Evolutionary conservation across 2,888 invertebrate genomes (phyloP).

Genomic region (Zaprionus obscuricornis): DNA sequence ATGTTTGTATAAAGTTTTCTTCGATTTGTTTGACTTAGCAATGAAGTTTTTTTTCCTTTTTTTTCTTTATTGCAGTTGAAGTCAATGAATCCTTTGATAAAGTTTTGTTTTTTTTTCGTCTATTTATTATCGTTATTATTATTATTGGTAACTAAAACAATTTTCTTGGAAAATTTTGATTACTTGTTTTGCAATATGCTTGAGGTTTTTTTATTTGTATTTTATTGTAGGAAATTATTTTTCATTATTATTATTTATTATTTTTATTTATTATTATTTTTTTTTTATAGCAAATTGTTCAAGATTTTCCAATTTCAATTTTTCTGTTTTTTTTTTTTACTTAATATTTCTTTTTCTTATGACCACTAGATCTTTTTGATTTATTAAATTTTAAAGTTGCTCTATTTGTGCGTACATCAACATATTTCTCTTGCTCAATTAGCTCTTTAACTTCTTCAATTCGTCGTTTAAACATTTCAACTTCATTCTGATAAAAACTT

Average conservation of each 20-base stretch:
- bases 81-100: background rate
- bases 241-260: no score
- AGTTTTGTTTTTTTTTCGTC: no score
- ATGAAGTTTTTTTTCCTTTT: conserved; percentile 50
- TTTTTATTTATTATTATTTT: no score
- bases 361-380: conserved; percentile 1
- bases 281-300: background rate
- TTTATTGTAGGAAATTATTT: no score
- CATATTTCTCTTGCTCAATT: conserved; percentile 8
- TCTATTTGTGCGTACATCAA: no score
- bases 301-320: no score
- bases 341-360: conserved; percentile 29
- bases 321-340: no score
- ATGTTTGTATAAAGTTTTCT: conserved; percentile 58
- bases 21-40: conserved; percentile 26
- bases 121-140: no score
- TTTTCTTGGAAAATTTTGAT: no score
- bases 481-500: conserved; percentile 24
- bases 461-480: conserved; percentile 30
- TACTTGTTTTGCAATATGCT: no score
- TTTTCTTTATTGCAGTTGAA: conserved; percentile 20
- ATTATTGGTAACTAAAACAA: no score
- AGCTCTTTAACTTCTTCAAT: conserved; percentile 21
- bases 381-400: conserved; percentile 16
- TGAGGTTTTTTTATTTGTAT: no score